Conservation (phyloP, 1,140 invertebrate genomes). For the Polypedilum vanderplanki region DNA sequence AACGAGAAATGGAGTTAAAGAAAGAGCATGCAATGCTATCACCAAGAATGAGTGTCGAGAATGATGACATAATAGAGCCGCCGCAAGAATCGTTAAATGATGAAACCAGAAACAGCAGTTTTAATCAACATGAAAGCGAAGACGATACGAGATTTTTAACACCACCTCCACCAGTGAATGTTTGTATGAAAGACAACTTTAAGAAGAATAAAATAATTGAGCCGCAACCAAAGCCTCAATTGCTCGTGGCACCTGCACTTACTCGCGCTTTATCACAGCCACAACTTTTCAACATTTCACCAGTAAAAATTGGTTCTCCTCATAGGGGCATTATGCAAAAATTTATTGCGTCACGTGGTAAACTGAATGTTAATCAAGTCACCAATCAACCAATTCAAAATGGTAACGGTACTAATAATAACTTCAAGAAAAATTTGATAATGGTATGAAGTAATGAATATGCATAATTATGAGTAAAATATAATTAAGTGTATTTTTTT, state of each 20-base stretch:
- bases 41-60: conserved; percentile 39
- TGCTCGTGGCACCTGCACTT: conserved; percentile 35
- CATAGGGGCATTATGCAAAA: conserved; percentile 69
- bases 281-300: conserved; percentile 47
- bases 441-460: conserved; percentile 29
- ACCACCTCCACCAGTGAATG: conserved; percentile 39
- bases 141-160: conserved; percentile 36
- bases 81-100: too few relatives aligned
- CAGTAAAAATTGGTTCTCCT: conserved; percentile 52
- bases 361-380: conserved; percentile 44
- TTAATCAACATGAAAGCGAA: conserved; percentile 38
- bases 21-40: conserved; percentile 48
- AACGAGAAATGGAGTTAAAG: conserved; percentile 57
- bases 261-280: conserved; percentile 55
- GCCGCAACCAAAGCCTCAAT: conserved; percentile 44
- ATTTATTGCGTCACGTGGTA: conserved; percentile 65
- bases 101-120: conserved; percentile 43
- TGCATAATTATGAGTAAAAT: too few relatives aligned
- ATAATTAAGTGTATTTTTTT: background rate
- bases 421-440: conserved; percentile 26
- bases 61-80: conserved; percentile 38
- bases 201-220: conserved; percentile 36
- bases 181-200: conserved; percentile 7
- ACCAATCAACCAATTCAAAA: conserved; percentile 22
- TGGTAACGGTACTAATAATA: background rate